A percentile compares a stretch with the other conserved stretches of the same genome.
Conservation (phyloP, 1,140 invertebrate species). For the Penaeus vannamei region DNA sequence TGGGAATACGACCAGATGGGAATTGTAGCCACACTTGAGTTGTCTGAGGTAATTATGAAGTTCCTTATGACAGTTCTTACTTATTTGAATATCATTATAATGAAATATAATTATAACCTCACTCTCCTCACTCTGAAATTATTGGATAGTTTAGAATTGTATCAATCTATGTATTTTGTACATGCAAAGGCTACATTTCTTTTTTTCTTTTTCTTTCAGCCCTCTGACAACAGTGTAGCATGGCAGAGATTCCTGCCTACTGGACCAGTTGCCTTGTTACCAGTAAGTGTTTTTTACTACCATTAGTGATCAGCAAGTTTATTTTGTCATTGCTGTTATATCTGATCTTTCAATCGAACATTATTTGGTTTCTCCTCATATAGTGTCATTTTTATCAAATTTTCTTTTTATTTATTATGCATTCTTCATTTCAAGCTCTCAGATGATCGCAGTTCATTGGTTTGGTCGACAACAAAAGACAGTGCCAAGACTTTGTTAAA, state of each 20-base stretch:
- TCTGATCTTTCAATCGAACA: conserved; percentile 34
- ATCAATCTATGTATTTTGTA: no score
- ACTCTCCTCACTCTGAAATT: no score
- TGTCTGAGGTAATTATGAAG: conserved; percentile 72
- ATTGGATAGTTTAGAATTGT: no score
- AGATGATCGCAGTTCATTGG: conserved; percentile 84
- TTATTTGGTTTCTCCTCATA: neutral
- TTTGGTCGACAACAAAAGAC: conserved; percentile 88
- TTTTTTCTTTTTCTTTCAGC: neutral
- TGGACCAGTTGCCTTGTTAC: conserved; percentile 92
- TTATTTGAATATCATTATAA: no score
- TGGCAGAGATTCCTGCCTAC: conserved; percentile 96
- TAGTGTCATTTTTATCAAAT: neutral
- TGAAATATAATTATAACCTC: no score
- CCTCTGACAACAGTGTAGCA: conserved; percentile 84
- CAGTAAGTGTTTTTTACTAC: conserved; percentile 76
- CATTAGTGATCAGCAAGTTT: neutral
- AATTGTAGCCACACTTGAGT: conserved; percentile 89
- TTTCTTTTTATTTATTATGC: neutral
- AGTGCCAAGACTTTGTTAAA: conserved; percentile 83
- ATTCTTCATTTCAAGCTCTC: conserved; percentile 75
- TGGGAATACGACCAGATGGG: conserved; percentile 92
- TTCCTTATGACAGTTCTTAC: neutral
- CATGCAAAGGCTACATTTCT: neutral
- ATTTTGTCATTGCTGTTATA: conserved; percentile 58